Percentiles rank a stretch among this genome's conserved stretches.
These are phyloP conservation scores for Lordiphosa mommai DNA, from an alignment of 1,140 invertebrate genomes.

Conservation along the genomic window DNA sequence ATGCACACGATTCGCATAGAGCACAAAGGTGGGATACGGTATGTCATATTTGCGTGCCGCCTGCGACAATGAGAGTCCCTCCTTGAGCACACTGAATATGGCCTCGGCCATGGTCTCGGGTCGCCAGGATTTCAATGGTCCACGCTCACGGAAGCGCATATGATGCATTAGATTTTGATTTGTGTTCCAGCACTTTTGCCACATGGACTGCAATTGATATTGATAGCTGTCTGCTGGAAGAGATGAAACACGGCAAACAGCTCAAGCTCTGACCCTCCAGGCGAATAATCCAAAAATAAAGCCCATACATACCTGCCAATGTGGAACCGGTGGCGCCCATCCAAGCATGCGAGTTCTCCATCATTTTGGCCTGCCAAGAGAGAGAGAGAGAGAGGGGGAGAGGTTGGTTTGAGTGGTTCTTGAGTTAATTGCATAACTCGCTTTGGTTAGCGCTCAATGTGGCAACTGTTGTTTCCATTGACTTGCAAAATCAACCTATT, in stretches of 20 bases:
- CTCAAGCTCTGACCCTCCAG: background rate
- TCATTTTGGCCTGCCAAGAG: slow-evolving; percentile 89
- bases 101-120: slow-evolving; percentile 97
- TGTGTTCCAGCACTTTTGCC: slow-evolving; percentile 95
- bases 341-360: slow-evolving; percentile 94
- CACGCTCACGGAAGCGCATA: slow-evolving; percentile 92
- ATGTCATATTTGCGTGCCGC: slow-evolving; percentile 96
- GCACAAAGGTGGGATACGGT: slow-evolving; percentile 95
- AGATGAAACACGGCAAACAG: slow-evolving; percentile 34
- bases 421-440: slow-evolving; percentile 59
- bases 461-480: slow-evolving; percentile 39
- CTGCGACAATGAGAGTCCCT: slow-evolving; percentile 92
- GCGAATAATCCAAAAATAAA: background rate
- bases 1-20: slow-evolving; percentile 96
- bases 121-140: slow-evolving; percentile 95
- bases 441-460: slow-evolving; percentile 57
- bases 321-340: slow-evolving; percentile 90
- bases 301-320: slow-evolving; percentile 89
- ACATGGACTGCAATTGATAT: slow-evolving; percentile 95
- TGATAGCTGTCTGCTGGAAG: slow-evolving; percentile 90
- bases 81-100: slow-evolving; percentile 94
- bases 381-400: slow-evolving; percentile 3
- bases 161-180: slow-evolving; percentile 93
- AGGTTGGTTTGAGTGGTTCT: slow-evolving; percentile 20
- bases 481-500: slow-evolving; percentile 62